Percentiles rank a stretch among this genome's conserved stretches.
These are phyloP conservation scores for Maccullochella peelii DNA, from an alignment of 2,113 vertebrate genomes.

Conservation along the genomic window DNA sequence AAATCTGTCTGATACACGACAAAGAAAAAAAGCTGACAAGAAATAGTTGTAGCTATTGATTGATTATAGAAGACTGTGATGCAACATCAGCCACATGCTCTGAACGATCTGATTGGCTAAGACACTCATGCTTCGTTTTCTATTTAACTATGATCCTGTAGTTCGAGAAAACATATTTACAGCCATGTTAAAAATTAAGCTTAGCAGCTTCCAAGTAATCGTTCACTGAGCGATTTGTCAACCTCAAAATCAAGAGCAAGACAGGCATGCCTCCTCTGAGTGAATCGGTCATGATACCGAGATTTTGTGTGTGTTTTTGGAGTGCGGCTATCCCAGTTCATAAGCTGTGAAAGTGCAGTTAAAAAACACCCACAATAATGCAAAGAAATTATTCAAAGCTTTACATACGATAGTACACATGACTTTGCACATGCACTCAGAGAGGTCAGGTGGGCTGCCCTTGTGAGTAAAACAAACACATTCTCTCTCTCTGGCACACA, in stretches of 20 bases:
- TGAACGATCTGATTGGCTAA: not conserved
- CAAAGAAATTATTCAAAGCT: slow-evolving; percentile 3
- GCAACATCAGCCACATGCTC: not conserved
- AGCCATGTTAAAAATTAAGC: slow-evolving; percentile 57
- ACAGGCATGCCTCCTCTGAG: not conserved
- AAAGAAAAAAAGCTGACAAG: not conserved
- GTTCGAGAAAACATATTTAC: slow-evolving; percentile 40
- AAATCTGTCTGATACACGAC: not conserved
- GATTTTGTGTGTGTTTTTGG: not conserved
- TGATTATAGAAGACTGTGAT: not conserved
- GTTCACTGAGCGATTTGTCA: not conserved
- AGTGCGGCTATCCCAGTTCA: not conserved
- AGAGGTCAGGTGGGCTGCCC: slow-evolving; percentile 28
- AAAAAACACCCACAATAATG: not conserved
- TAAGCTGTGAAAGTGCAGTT: not conserved
- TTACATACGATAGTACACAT: not conserved
- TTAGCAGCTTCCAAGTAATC: not conserved
- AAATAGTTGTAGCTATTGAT: not conserved
- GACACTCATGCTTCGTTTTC: not conserved
- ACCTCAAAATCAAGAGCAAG: not conserved
- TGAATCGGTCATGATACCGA: not conserved
- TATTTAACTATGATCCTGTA: not conserved
- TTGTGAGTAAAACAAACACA: slow-evolving; percentile 57
- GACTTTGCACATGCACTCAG: not conserved
- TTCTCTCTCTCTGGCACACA: slow-evolving; percentile 34